Evolutionary conservation across 1,140 invertebrate genomes (phyloP), one percentile per base, ranked within the genome.

Genomic region (Lepidostoma basale): DNA sequence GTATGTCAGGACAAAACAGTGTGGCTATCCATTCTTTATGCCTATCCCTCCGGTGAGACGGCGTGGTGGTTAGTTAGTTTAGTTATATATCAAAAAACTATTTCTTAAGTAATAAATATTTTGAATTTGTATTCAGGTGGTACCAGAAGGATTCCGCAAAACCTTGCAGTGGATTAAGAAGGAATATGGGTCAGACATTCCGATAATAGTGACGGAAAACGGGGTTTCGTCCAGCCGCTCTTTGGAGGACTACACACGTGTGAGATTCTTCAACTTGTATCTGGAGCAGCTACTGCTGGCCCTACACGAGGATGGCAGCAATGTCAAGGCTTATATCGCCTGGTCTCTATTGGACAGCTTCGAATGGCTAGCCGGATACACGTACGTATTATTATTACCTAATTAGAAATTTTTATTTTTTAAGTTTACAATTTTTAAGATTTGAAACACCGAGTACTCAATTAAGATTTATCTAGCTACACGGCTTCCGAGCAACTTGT

Each of bases 321-420:
- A 92, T 72, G 79, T 95, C 3, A 81, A 81, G 39, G 89, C 87
- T 0, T 93, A 92, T 72, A 87, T 88, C 49, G 84, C 85, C 3
- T 92, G 90, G 90, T 89, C 87, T 9, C 75, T 92, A 16, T 85
- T 92, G 84, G 91, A 92, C 72, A 90, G 90, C 72, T 91, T 90
- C 70, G 90, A 92, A 79, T 92, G 90, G 89, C 82, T 39, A 9
- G n/a, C 36, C 2, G 63, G 63, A 28, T 66, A 66, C 33, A 54
- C 63, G 63, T 66, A 20, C 56, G 63, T 66, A 56, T n/a, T n/a
- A n/a, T n/a, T n/a, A n/a, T n/a, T n/a, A n/a, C n/a, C n/a, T n/a
- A n/a, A n/a, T n/a, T n/a, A n/a, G n/a, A n/a, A n/a, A n/a, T n/a
- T n/a, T n/a, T n/a, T n/a, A n/a, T n/a, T n/a, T n/a, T n/a, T n/a